Conservation (phyloP, 2,888 invertebrate species). For the Perdita meconis region DNA sequence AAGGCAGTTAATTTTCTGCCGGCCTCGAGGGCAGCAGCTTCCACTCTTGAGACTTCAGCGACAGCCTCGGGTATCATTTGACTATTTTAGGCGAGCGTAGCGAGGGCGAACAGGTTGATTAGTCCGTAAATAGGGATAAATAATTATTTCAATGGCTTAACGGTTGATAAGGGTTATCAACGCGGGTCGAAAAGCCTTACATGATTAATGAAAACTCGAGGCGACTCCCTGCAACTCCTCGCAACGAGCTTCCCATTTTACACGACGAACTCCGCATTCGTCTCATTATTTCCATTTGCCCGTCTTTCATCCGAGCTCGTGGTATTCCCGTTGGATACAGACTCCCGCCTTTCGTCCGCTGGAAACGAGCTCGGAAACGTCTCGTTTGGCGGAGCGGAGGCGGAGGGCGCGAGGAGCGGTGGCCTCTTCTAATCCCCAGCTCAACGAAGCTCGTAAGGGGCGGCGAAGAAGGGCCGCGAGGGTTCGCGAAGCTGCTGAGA, state of each 20-base stretch:
- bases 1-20: no score
- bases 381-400: slow-evolving; percentile 27
- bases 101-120: no score
- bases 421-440: slow-evolving; percentile 31
- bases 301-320: neutral
- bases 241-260: slow-evolving; percentile 9
- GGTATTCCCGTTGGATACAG: neutral
- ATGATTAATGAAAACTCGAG: neutral
- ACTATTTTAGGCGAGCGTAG: no score
- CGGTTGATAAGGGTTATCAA: slow-evolving; percentile 2
- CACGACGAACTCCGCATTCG: slow-evolving; percentile 6
- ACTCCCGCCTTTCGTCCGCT: slow-evolving; percentile 23
- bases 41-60: no score
- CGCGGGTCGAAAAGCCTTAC: neutral
- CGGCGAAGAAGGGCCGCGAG: slow-evolving; percentile 1
- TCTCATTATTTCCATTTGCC: slow-evolving; percentile 28
- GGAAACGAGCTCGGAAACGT: slow-evolving; percentile 39
- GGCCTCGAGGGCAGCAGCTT: no score
- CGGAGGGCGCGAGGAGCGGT: slow-evolving; percentile 5
- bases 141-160: slow-evolving; percentile 6
- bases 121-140: no score
- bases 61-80: no score
- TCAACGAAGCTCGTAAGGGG: slow-evolving; percentile 22
- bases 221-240: slow-evolving; percentile 14
- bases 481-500: neutral